These are phyloP conservation scores for Margarornis squamiger DNA, from an alignment of 2,797 vertebrate species.

Conservation along the genomic window DNA sequence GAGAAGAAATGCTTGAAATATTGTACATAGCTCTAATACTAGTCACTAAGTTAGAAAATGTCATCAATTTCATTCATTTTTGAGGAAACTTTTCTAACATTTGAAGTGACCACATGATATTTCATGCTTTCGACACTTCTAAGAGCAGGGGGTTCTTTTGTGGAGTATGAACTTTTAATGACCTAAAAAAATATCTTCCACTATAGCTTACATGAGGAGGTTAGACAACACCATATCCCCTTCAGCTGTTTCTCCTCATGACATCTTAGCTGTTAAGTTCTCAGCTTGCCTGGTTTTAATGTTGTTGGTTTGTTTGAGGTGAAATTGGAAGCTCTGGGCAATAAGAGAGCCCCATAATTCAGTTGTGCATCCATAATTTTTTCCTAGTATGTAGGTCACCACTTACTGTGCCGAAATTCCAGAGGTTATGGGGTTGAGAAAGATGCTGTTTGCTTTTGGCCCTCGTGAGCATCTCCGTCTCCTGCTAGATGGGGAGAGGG, in stretches of 20 bases:
- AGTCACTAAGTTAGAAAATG: not conserved
- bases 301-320: not conserved
- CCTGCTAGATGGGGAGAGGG: not conserved
- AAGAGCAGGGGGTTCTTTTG: not conserved
- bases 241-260: not conserved
- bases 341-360: not conserved
- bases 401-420: not conserved
- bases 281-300: not conserved
- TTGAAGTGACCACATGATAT: not conserved
- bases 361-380: not conserved
- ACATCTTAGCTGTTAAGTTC: not conserved
- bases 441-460: not conserved
- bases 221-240: not conserved
- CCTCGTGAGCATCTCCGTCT: not conserved
- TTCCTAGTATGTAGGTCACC: not conserved
- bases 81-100: not conserved
- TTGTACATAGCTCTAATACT: not conserved
- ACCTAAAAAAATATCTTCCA: not conserved
- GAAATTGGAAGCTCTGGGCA: not conserved
- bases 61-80: not conserved
- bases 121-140: not conserved
- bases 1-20: not conserved
- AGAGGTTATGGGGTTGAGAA: not conserved
- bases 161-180: not conserved
- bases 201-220: not conserved